These are phyloP conservation scores for Eupithecia tripunctaria DNA, from an alignment of 2,888 invertebrate species.

Conservation along the genomic window DNA sequence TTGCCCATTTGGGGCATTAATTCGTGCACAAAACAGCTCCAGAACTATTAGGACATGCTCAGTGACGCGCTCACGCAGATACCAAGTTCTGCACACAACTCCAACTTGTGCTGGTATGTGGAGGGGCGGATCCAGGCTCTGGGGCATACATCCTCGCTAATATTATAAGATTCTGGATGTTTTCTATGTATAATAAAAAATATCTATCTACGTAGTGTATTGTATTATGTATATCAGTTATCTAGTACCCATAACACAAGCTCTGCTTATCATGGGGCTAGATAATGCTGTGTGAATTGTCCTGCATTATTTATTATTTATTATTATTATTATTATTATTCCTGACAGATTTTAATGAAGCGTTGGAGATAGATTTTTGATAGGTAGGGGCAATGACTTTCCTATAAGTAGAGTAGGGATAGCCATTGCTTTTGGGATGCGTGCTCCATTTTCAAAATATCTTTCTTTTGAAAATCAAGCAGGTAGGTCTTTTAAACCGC, in stretches of 20 bases:
- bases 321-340: no score
- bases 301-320: no score
- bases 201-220: no score
- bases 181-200: no score
- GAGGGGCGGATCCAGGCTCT: background rate
- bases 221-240: no score
- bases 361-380: background rate
- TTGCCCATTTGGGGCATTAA: constrained; percentile 24
- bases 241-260: no score
- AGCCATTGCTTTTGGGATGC: no score
- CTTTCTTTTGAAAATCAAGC: background rate
- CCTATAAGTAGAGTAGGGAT: background rate
- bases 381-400: background rate
- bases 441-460: no score
- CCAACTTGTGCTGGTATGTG: constrained; percentile 15
- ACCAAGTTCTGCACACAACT: constrained; percentile 33
- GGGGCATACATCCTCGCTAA: no score
- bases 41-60: constrained; percentile 39
- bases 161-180: background rate
- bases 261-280: no score
- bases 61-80: constrained; percentile 39
- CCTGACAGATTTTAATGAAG: background rate
- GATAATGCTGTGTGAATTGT: no score
- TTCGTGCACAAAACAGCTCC: constrained; percentile 29
- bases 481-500: no score